Evolutionary conservation across 2,797 vertebrate genomes (phyloP).

Genomic region (Glyptemys insculpta): DNA sequence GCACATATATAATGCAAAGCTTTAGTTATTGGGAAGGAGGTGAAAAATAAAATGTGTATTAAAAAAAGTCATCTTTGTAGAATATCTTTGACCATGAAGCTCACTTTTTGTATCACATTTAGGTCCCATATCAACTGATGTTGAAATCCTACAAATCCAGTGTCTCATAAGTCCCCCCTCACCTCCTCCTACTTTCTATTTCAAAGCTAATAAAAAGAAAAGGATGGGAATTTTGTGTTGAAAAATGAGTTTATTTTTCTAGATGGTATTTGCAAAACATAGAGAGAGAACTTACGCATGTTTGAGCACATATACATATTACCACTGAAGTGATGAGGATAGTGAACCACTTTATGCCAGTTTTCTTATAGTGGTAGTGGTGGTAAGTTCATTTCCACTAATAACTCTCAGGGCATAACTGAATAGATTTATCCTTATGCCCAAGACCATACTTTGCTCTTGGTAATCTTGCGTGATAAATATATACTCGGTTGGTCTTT

Average conservation of each 20-base stretch:
- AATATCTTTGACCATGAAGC: neutral
- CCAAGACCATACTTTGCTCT: neutral
- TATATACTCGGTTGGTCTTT: neutral
- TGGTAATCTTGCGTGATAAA: neutral
- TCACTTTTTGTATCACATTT: neutral
- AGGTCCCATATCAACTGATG: neutral
- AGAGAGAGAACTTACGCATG: neutral
- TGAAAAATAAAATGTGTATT: neutral
- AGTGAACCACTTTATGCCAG: neutral
- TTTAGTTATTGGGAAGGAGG: neutral
- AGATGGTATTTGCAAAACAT: neutral
- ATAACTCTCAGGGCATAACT: neutral
- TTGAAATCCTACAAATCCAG: neutral
- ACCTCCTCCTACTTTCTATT: neutral
- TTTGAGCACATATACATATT: neutral
- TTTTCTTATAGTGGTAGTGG: neutral
- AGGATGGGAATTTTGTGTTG: neutral
- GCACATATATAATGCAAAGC: neutral
- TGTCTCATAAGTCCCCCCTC: neutral
- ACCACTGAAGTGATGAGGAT: neutral
- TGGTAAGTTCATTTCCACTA: neutral
- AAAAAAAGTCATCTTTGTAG: neutral
- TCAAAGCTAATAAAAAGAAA: neutral
- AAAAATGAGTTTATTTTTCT: neutral
- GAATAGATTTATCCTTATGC: neutral